These are phyloP conservation scores for Anorthoa munda DNA, from an alignment of 2,888 invertebrate genomes.

Conservation along the genomic window DNA sequence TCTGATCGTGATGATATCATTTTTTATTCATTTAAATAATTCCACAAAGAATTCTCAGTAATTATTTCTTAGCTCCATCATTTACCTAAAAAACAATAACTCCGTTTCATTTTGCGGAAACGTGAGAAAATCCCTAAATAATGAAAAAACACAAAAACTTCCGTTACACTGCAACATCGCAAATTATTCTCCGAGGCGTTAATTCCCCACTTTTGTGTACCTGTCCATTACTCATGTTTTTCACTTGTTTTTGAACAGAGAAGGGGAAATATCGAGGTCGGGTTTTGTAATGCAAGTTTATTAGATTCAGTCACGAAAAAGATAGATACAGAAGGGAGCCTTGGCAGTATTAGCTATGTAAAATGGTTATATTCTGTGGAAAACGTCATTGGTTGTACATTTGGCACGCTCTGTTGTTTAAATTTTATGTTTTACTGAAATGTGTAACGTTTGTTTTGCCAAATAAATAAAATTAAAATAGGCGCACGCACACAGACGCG, in stretches of 20 bases:
- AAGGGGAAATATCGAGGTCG: conserved; percentile 24
- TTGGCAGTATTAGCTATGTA: too few relatives aligned
- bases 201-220: conserved; percentile 53
- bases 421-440: too few relatives aligned
- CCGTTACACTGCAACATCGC: conserved; percentile 42
- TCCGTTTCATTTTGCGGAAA: conserved; percentile 27
- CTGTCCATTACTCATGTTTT: conserved; percentile 40
- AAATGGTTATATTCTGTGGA: too few relatives aligned
- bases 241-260: conserved; percentile 15
- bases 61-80: neutral
- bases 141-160: conserved; percentile 48
- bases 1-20: too few relatives aligned
- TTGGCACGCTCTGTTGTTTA: too few relatives aligned
- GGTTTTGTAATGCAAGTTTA: conserved; percentile 67
- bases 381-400: too few relatives aligned
- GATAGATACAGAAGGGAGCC: neutral
- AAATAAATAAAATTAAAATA: too few relatives aligned
- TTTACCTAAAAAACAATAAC: conserved; percentile 12
- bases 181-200: conserved; percentile 52
- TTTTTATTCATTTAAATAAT: neutral
- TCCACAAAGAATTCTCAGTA: neutral
- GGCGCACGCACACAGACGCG: too few relatives aligned
- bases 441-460: too few relatives aligned
- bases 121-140: conserved; percentile 28
- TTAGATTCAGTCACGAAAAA: conserved; percentile 53